Base-by-base conservation (phyloP, 2,113 vertebrate genomes). In the Scophthalmus maximus region DNA sequence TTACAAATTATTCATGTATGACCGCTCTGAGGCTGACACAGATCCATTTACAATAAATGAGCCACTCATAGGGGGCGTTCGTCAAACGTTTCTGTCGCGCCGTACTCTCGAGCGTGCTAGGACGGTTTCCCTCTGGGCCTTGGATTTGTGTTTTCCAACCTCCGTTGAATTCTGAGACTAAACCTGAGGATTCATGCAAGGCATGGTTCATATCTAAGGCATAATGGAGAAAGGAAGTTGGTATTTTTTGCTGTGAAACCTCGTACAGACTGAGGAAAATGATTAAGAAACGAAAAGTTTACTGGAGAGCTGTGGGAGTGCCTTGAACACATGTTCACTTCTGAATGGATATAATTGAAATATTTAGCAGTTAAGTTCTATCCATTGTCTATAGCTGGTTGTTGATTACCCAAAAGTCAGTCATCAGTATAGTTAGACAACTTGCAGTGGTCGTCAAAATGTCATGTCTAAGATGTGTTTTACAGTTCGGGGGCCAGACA, bases 81-180 rank as follows among this genome's bases (percentile, higher is more conserved):
- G 59, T 70, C 30, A 61, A 68, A 66, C 0, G 5, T 53, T 59
- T 62, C 9, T 64, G 25, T 6, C 30, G 42, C 23, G 47, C 50
- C 38, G 29, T 40, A 11, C 9, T 47, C 20, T 25, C 4, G 2
- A 11, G 26, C 27, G 5, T 17, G 44, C 50, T 47, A 20, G 29
- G 15, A 73, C 50, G 27, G 32, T 49, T 71, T 80, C 25, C 53
- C 50, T 42, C 59, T 14, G 14, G 71, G 56, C 71, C 47, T 53
- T 64, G 62, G 34, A 26, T 73, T 30, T 72, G 59, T 78, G 59
- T 78, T 80, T 82, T 76, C 29, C 23, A 20, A 51, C 32, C 32
- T 53, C 36, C 25, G 15, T 32, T 72, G 44, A 74, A 67, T 51
- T 59, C 66, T 12, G 2, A 61, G 57, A 27, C 49, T 74, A 59